These are phyloP conservation scores for Diacarnus erythraeanus DNA, from an alignment of 37 sponge, comb jelly and placozoan species.

Conservation along the genomic window DNA sequence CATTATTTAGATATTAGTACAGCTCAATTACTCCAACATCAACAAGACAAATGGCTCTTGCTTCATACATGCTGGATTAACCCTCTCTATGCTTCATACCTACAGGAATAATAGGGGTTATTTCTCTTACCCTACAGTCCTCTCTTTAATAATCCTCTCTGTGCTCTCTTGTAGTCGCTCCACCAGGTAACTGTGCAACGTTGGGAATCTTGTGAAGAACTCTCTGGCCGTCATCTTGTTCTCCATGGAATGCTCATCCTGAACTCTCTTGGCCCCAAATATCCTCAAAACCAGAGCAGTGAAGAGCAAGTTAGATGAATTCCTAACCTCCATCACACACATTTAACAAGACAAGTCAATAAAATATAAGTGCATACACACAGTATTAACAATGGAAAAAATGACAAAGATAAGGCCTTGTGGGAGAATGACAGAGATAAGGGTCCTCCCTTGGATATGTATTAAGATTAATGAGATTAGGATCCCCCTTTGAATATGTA, in stretches of 20 bases:
- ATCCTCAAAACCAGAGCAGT: constrained; percentile 69
- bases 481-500: background rate
- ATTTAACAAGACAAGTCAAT: too few relatives aligned
- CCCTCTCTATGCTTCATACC: too few relatives aligned
- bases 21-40: background rate
- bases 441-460: background rate
- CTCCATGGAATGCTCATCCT: constrained; percentile 75
- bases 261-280: constrained; percentile 83
- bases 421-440: too few relatives aligned
- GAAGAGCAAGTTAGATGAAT: constrained; percentile 81
- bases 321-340: constrained; percentile 80
- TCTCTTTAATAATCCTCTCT: background rate
- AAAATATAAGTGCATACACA: background rate
- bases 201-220: constrained; percentile 82
- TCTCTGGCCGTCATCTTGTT: constrained; percentile 78
- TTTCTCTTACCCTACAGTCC: background rate
- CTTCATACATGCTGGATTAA: too few relatives aligned
- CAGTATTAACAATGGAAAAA: background rate
- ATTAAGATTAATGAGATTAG: background rate
- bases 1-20: too few relatives aligned
- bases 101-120: background rate
- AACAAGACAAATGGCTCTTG: background rate
- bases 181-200: constrained; percentile 50
- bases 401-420: background rate
- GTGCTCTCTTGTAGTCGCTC: constrained; percentile 35